These are phyloP conservation scores for Limosa lapponica DNA, from an alignment of 2,797 vertebrate species.

Conservation along the genomic window DNA sequence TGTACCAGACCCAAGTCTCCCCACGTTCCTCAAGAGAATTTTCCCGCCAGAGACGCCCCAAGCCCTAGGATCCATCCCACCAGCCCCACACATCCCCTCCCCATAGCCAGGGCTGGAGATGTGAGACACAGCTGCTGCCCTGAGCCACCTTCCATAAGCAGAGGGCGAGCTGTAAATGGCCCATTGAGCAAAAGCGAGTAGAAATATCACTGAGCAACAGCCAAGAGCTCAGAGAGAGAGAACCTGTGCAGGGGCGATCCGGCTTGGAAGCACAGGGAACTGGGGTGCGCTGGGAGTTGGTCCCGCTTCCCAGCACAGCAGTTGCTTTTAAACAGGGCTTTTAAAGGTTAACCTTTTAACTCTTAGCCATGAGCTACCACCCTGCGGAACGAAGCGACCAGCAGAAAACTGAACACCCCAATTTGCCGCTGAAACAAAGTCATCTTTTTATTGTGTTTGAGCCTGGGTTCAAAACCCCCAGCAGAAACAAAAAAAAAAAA, in stretches of 20 bases:
- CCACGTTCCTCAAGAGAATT: background rate
- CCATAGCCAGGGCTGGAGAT: accelerated
- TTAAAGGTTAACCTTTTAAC: background rate
- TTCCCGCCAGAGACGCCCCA: accelerated
- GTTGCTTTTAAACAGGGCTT: accelerated
- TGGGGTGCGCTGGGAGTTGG: accelerated
- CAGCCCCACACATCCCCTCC: background rate
- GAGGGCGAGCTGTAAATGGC: background rate
- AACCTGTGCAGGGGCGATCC: accelerated
- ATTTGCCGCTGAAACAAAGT: background rate
- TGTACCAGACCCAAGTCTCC: accelerated
- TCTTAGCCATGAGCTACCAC: accelerated
- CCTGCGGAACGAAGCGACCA: accelerated
- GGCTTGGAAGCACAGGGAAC: background rate
- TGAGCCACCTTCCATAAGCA: background rate
- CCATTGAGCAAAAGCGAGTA: background rate
- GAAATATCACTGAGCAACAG: accelerated
- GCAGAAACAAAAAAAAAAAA: background rate
- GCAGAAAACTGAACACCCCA: background rate
- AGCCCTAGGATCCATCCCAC: background rate
- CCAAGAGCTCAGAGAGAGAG: accelerated
- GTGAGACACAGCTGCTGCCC: background rate
- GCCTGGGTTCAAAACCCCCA: background rate
- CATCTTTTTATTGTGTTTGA: conserved; percentile 18
- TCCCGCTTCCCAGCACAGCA: background rate